Evolutionary conservation across 2,888 invertebrate species (phyloP), one percentile per base, ranked within the genome.

Genomic region (Halictus ligatus): DNA sequence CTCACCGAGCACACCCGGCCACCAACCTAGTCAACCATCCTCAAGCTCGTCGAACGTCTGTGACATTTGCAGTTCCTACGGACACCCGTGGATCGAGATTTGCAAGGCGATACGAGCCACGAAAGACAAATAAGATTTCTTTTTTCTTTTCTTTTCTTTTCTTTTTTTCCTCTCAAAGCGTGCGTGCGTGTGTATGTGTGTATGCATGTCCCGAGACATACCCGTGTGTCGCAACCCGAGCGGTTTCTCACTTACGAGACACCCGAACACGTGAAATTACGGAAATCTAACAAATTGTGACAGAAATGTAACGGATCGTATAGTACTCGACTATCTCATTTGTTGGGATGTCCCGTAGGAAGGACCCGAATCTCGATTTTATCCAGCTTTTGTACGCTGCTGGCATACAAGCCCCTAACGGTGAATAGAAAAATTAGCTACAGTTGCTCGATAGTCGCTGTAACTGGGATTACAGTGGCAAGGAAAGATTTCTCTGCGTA

Each of bases 41-140:
- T 93, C 94, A 88, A 94, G 94, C 87, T 93, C 94, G 87, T 92
- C 95, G 69, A 95, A 95, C 81, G 95, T 95, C 88, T 96, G 96
- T 91, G 95, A 95, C 91, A 95, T 95, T 88, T 96, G 96, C 92
- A 95, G 95, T 90, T 95, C 96, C 91, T 96, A 96, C 92, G 96
- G 96, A 89, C 96, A 95, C 90, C 95, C 96, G 84, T 96, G 96
- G 96, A 95, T 96, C 88, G 96, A 96, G 88, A 95, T 96, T 87
- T 96, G 96, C 94, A 95, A 95, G 89, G 96, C 96, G 88, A 95
- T 96, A 83, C 95, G 96, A 91, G 95, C 96, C 87, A 95, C 95
- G 89, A 95, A 95, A 84, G 95, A 94, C 91, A 95, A 90, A 90
- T 90, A 83, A 89, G 72, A 79, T 58, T 64, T 80, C 18, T 18